Evolutionary conservation across 2,113 vertebrate species (phyloP).

Genomic region (Psittacula cyanocephala): DNA sequence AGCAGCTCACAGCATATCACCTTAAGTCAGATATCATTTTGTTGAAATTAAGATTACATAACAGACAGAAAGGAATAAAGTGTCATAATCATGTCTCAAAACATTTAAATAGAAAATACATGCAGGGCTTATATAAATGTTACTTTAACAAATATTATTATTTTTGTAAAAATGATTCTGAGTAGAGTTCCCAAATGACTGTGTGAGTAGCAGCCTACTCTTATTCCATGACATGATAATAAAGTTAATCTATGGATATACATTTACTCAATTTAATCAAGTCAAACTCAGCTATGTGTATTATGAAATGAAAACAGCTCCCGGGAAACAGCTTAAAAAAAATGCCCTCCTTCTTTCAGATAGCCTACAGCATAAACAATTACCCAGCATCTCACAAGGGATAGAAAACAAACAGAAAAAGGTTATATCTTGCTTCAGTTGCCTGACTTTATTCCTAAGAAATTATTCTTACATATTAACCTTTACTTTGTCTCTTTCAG

Average conservation of each 20-base stretch:
- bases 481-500: background rate
- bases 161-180: background rate
- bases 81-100: background rate
- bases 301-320: background rate
- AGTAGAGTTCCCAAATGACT: background rate
- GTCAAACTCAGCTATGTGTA: background rate
- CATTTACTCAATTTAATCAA: conserved; percentile 3
- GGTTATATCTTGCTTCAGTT: background rate
- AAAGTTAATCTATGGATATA: background rate
- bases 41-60: background rate
- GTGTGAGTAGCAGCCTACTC: background rate
- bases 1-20: background rate
- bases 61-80: background rate
- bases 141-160: background rate
- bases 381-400: background rate
- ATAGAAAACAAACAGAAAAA: conserved; percentile 12
- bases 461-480: background rate
- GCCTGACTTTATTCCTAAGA: background rate
- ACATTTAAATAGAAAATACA: background rate
- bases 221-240: background rate
- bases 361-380: background rate
- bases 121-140: background rate
- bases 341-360: background rate
- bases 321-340: background rate
- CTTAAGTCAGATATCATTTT: background rate